These are phyloP conservation scores for Epicampocera succincta DNA, from an alignment of 2,888 invertebrate genomes.

Conservation along the genomic window DNA sequence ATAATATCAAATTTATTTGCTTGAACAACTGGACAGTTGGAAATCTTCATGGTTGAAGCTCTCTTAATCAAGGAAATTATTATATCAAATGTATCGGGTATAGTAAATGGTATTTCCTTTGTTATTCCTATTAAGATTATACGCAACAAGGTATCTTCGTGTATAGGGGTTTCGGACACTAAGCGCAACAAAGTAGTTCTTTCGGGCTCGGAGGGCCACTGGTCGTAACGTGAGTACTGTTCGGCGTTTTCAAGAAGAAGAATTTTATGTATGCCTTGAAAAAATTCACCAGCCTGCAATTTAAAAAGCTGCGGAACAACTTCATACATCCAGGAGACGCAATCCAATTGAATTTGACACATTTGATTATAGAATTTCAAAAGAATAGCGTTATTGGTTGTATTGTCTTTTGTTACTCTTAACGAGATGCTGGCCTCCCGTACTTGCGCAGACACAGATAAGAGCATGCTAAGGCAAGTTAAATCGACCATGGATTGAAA, in stretches of 20 bases:
- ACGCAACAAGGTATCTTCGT: constrained; percentile 91
- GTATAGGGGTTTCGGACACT: constrained; percentile 93
- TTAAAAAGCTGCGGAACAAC: constrained; percentile 89
- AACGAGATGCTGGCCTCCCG: constrained; percentile 85
- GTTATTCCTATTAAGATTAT: constrained; percentile 89
- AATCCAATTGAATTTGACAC: constrained; percentile 90
- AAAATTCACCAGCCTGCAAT: constrained; percentile 87
- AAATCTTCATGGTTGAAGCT: constrained; percentile 89
- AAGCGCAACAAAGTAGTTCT: constrained; percentile 89
- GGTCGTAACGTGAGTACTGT: constrained; percentile 90
- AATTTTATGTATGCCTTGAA: constrained; percentile 90
- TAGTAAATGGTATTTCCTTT: constrained; percentile 90
- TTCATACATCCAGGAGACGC: constrained; percentile 94
- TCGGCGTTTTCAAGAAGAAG: constrained; percentile 90
- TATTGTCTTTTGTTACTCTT: constrained; percentile 82
- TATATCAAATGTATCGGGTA: constrained; percentile 92
- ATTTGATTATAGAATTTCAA: constrained; percentile 81
- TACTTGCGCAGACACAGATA: constrained; percentile 88
- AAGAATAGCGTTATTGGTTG: constrained; percentile 77
- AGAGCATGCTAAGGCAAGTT: constrained; percentile 91
- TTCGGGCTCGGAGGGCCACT: constrained; percentile 96
- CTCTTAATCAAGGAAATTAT: constrained; percentile 92
- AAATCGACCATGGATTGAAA: constrained; percentile 92
- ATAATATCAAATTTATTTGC: constrained; percentile 92
- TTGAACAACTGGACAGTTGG: constrained; percentile 87